A percentile compares a stretch with the other conserved stretches of the same genome.
Conservation (phyloP, 1,140 invertebrate genomes). For the Saxidomus purpurata region DNA sequence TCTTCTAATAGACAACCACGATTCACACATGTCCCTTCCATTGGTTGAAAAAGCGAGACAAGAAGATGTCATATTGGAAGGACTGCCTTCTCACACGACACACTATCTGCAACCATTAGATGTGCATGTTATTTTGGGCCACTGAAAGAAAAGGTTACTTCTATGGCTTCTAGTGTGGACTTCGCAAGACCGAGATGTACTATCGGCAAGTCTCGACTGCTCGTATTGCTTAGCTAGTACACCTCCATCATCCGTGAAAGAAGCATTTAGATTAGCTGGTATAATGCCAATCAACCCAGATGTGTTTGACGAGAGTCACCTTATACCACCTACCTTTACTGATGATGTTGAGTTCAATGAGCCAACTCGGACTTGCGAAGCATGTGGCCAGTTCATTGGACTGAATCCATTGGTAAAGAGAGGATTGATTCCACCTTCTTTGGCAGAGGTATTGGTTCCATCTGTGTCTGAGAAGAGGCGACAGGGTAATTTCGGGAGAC, state of each 20-base stretch:
- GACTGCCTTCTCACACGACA: not conserved
- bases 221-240: not conserved
- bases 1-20: too few relatives aligned
- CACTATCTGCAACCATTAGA: not conserved
- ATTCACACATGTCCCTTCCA: too few relatives aligned
- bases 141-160: not conserved
- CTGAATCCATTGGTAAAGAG: not conserved
- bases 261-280: not conserved
- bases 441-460: not conserved
- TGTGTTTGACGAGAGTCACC: not conserved
- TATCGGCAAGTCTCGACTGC: not conserved
- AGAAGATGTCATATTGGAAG: not conserved
- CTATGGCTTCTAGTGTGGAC: too few relatives aligned
- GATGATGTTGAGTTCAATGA: not conserved
- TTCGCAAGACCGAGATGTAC: not conserved
- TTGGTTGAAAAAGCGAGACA: too few relatives aligned
- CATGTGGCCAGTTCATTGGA: not conserved
- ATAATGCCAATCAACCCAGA: not conserved
- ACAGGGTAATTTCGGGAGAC: not conserved
- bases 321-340: not conserved
- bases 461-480: not conserved
- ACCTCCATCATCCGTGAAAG: not conserved
- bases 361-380: not conserved
- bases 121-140: not conserved
- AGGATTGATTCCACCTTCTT: not conserved